Evolutionary conservation across 2,888 invertebrate genomes (phyloP), one percentile per base, ranked within the genome.

Genomic region (Agrochola lota): DNA sequence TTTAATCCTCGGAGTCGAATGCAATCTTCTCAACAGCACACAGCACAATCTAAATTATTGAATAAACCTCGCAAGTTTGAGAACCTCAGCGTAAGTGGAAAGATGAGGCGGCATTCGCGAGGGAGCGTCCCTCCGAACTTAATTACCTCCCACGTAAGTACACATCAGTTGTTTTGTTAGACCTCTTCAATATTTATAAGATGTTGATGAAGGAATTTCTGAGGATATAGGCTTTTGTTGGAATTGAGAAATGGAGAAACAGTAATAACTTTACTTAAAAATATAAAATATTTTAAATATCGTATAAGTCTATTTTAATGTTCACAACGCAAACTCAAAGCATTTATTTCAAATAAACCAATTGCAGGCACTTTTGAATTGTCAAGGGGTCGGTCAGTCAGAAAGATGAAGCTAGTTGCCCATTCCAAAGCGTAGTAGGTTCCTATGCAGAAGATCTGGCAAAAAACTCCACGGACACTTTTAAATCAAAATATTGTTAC

Each of bases 101-200:
- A 88, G 88, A 89, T 78, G 85, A 86, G 84, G 76, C 70, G 75
- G 84, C 87, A 72, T 75, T 78, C 84, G 86, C 87, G 86, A 78
- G 83, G 85, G 83, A 80, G 81, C 86, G 75, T 78, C 86, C 85
- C 77, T 81, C 81, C 78, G 78, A 74, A 73, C 80, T 86, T 89
- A 90, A 90, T 90, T 91, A 86, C 86, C 87, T 85, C 87, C 85
- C 82, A 82, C 80, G 76, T 84, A 80, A 78, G 78, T 77, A 85
- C 84, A 85, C 84, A 89, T 57, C 70, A 77, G 72, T 71, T 85
- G 90, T 88, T 89, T 88, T 89, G 85, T 74, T 86, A 88, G 70
- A 71, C 78, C 85, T 82, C 83, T 78, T 88, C 87, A 88, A 88
- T 88, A 88, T 88, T 88, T 88, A 89, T 89, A 88, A 88, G 88